Evolutionary conservation across 1,140 invertebrate genomes (phyloP).

Genomic region (Camponotus vicinus): DNA sequence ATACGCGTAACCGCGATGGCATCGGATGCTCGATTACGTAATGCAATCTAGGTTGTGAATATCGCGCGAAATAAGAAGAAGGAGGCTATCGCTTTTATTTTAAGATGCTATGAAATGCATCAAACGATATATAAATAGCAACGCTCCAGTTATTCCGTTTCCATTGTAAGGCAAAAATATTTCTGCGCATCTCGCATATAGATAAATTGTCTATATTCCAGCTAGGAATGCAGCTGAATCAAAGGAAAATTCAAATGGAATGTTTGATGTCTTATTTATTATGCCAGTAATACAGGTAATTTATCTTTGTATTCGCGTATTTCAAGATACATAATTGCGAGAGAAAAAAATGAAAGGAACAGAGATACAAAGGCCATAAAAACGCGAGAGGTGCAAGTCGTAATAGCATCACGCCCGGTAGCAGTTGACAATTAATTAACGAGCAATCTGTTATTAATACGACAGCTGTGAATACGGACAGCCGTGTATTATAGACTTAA

Average conservation of each 20-base stretch:
- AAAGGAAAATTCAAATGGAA: not conserved
- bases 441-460: constrained; percentile 34
- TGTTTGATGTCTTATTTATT: not conserved
- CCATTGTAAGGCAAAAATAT: not conserved
- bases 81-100: not conserved
- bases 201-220: not conserved
- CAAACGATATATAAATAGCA: not conserved
- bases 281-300: not conserved
- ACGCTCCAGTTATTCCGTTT: not conserved
- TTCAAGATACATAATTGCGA: too few relatives aligned
- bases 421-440: constrained; percentile 27
- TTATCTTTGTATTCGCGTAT: not conserved
- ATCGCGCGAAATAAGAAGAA: too few relatives aligned
- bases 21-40: not conserved
- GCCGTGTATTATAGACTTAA: constrained; percentile 18
- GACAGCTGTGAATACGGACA: not conserved
- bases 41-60: not conserved
- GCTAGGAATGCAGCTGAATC: not conserved
- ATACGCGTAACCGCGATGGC: not conserved
- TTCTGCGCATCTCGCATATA: not conserved
- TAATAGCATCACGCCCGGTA: too few relatives aligned
- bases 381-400: too few relatives aligned
- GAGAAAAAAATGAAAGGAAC: too few relatives aligned
- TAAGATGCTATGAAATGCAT: not conserved
- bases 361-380: too few relatives aligned